Evolutionary conservation across 2,797 vertebrate species (phyloP), one percentile per base, ranked within the genome.

Genomic region (Neopelma chrysocephalum): DNA sequence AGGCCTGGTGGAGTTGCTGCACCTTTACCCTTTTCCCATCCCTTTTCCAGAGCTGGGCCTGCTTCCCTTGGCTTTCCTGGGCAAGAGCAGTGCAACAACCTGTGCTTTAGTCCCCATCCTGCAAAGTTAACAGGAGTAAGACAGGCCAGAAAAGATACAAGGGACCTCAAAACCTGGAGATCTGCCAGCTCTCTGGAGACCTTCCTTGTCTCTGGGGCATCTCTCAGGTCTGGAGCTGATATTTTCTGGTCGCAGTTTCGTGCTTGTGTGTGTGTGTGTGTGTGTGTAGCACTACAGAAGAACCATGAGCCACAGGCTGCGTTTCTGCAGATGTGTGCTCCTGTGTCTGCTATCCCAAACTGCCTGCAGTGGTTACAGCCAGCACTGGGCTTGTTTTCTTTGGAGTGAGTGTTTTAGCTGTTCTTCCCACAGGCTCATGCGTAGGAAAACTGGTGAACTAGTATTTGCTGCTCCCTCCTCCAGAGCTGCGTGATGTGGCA

Each of bases 391-490:
- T 66, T 95, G 66, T 97, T 97, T 97, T 77, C 85, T 84, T 96
- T 97, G 96, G 97, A 94, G 51, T 18, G 70, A 42, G 1, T 17
- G 26, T 85, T 75, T 47, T 42, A 57, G 40, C 76, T 75, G 73
- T 92, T 80, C 77, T 84, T 91, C 26, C 89, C 83, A 15, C 87
- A 60, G 73, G 71, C 91, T 82, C 77, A 43, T 29, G 72, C 47
- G 54, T 77, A 51, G 76, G 69, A 96, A 96, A 96, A 83, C 66
- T 84, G 92, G 91, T 94, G 94, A 96, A 69, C 75, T 79, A 40
- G 64, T 62, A 43, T 90, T 95, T 90, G 86, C 90, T 73, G 62
- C 70, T 47, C 6, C 78, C 54, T 90, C 58, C 78, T 48, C 65
- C 2, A 6, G 73, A 82, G 58, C 73, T 81, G 75, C 0, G 12